phyloP scores from a whole-genome alignment of 1,140 invertebrate species.

The Amyelois transitella region DNA sequence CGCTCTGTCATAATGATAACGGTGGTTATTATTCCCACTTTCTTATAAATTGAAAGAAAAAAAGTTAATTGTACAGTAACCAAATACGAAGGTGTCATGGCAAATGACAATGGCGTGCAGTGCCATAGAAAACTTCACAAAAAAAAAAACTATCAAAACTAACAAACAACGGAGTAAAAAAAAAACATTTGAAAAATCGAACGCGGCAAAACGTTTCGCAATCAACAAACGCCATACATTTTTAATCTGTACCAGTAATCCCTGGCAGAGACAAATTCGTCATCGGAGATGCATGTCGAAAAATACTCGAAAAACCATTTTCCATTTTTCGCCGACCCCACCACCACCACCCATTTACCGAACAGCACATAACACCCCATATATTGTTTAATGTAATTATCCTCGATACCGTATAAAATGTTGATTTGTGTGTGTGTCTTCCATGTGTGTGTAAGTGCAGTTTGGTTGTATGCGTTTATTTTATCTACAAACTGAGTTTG shows the following conservation, averaged over 20 bases:
- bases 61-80: too few relatives aligned
- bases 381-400: conserved; percentile 61
- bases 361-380: conserved; percentile 9
- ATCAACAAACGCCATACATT: not conserved
- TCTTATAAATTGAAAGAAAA: too few relatives aligned
- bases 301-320: conserved; percentile 37
- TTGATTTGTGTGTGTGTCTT: conserved; percentile 1
- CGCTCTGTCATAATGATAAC: too few relatives aligned
- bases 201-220: conserved; percentile 18
- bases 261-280: not conserved
- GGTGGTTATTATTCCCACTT: too few relatives aligned
- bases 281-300: conserved; percentile 5
- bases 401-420: conserved; percentile 63
- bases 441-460: conserved; percentile 16
- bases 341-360: conserved; percentile 8
- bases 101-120: too few relatives aligned
- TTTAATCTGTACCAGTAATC: not conserved
- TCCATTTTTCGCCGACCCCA: conserved; percentile 28
- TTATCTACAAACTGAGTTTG: conserved; percentile 50
- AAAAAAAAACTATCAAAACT: conserved; percentile 8
- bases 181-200: conserved; percentile 12
- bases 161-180: not conserved
- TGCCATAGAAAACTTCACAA: not conserved
- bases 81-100: too few relatives aligned
- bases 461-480: conserved; percentile 48